Evolutionary conservation across 2,888 invertebrate species (phyloP), one percentile per base, ranked within the genome.

Genomic region (Chaitophorus viminalis): DNA sequence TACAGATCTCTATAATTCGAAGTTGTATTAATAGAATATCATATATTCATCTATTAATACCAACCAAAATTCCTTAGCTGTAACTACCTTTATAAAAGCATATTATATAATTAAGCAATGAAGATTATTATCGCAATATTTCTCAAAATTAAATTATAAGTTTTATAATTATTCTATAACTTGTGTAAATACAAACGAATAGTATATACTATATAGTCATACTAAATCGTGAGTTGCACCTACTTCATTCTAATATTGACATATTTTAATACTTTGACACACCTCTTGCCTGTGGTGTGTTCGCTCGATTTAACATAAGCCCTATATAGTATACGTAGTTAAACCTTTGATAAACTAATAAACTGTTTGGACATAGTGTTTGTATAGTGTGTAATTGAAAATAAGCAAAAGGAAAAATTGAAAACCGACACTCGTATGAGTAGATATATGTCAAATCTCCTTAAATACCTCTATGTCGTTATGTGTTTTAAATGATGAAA

Each of bases 101-200:
- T 72, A 72, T n/a, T n/a, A 82, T 82, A 33, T 31, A 74, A 74
- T 74, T 60, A 74, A 36, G 18, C 6, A 18, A 54, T 82, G n/a
- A 82, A 52, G 54, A 31, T 82, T 65, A 83, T 65, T 60, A 39
- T 74, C 31, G 29, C 17, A 21, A 83, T 60, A 75, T 83, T 75
- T 75, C 74, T 60, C 29, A 21, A 74, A 60, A 83, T 83, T 74
- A 75, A 83, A 83, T 75, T 75, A 75, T n/a, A 75, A 83, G 60
- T 60, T 39, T 39, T 70, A 83, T 60, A 83, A 83, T 83, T 83
- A 83, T 29, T 83, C 36, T 4, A n/a, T 29, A 83, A 83, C 74
- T 83, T 75, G 75, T 11, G 74, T 75, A 60, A 25, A 29, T 79
- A 36, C 60, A n/a, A 78, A 78, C 78, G 36, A 65, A 60, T 60